Evolutionary conservation across 2,113 vertebrate genomes (phyloP), one percentile per base, ranked within the genome.

Genomic region (Ceyx cyanopectus): DNA sequence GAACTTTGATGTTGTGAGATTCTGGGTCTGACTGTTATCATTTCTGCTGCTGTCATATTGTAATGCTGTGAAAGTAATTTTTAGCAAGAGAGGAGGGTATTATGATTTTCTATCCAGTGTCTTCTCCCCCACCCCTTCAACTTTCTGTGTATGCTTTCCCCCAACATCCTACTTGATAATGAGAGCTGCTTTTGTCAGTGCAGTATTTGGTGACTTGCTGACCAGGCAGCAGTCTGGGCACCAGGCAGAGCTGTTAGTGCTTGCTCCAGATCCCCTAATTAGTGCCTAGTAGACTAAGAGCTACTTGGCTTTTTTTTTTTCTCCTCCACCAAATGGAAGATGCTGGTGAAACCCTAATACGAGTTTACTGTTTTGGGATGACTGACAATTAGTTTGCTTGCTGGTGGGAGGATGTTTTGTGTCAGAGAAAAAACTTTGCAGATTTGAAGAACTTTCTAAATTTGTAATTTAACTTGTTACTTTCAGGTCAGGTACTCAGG

Each of bases 181-280:
- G 30, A 75, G 69, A 69, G 2, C 57, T 90, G 10, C 41, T 48
- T 63, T 80, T 78, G 37, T 66, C 32, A 30, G 62, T 54, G n/a
- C 77, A 85, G 24, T 69, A n/a, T 27, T 34, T 73, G 53, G 80
- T 90, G 73, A 69, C 63, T 91, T 91, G 91, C 63, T 89, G 86
- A 81, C 63, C 0, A 3, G 60, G 66, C 62, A 81, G 61, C 70
- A 78, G 37, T 72, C 14, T 43, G 87, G 45, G 56, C 51, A 50
- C 32, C 20, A 34, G 40, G 77, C 61, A 89, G 88, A 85, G 66
- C 58, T 75, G 46, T 66, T 68, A 27, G 32, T 78, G 37, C 79
- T 87, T 78, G 48, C 53, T 94, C 26, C 27, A 56, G 70, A 68
- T 83, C n/a, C 37, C 60, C 70, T 76, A 75, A 43, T 75, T 92